Conservation (phyloP, 2,888 invertebrate species). For the Epicampocera succincta region DNA sequence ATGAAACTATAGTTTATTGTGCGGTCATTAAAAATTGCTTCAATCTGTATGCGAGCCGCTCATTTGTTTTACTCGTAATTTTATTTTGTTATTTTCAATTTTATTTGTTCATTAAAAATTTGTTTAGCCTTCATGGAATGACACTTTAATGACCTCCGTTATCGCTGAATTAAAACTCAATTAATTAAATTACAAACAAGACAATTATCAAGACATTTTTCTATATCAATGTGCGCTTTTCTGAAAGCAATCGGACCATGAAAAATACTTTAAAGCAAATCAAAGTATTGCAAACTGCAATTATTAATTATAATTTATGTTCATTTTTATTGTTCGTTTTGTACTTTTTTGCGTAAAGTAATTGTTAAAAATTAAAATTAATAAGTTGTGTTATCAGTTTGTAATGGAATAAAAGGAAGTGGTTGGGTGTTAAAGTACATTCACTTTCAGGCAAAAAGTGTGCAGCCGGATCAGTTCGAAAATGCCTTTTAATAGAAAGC, state of each 20-base stretch:
- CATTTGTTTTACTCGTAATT: constrained; percentile 34
- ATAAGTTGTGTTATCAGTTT: constrained; percentile 29
- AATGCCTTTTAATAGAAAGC: too few species aligned
- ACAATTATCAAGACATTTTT: constrained; percentile 75
- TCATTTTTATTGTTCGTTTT: constrained; percentile 24
- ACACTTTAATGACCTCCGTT: constrained; percentile 70
- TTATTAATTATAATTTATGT: constrained; percentile 62
- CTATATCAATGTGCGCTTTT: constrained; percentile 12
- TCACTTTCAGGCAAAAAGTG: background rate
- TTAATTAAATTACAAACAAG: constrained; percentile 81
- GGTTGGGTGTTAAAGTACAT: background rate
- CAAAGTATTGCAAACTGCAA: constrained; percentile 72
- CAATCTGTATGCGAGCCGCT: constrained; percentile 4
- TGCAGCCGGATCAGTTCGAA: too few species aligned
- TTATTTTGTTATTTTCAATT: constrained; percentile 42
- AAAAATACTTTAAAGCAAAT: constrained; percentile 69
- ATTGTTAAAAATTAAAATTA: constrained; percentile 32
- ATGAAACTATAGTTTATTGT: constrained; percentile 7
- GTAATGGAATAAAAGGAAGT: background rate
- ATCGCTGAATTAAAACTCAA: constrained; percentile 79
- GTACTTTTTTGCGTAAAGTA: constrained; percentile 26
- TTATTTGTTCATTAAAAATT: constrained; percentile 56
- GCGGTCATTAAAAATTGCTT: constrained; percentile 10
- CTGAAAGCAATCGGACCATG: constrained; percentile 19
- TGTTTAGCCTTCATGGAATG: constrained; percentile 69